These are phyloP conservation scores for Plagodis pulveraria DNA, from an alignment of 2,888 invertebrate species.

Conservation along the genomic window DNA sequence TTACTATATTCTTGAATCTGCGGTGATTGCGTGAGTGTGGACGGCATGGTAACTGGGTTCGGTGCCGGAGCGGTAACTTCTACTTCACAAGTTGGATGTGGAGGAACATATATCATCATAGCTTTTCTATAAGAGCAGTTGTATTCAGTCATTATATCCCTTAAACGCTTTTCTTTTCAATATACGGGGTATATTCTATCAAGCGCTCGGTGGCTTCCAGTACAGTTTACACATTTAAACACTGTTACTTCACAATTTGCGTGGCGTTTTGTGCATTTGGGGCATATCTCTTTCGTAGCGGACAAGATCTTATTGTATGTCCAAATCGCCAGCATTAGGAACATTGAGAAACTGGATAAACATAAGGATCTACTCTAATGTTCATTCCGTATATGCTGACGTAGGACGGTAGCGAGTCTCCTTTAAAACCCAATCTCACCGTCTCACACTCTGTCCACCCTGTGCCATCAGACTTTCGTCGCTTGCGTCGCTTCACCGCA, in stretches of 20 bases:
- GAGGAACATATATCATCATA: not conserved
- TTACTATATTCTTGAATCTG: not conserved
- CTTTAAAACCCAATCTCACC: not conserved
- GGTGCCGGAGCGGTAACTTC: not conserved
- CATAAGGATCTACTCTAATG: not conserved
- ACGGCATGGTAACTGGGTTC: not conserved
- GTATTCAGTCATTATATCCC: not conserved
- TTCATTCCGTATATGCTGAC: not conserved
- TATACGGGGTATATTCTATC: not conserved
- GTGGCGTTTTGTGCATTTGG: not conserved
- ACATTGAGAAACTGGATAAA: not conserved
- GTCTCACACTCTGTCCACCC: not conserved
- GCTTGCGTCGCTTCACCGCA: not conserved
- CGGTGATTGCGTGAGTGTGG: no score
- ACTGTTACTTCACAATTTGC: not conserved
- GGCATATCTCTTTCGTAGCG: not conserved
- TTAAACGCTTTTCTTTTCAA: not conserved
- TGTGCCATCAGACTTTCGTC: not conserved
- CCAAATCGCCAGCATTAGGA: not conserved
- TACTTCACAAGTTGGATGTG: not conserved
- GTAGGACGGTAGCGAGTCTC: not conserved
- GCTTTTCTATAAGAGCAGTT: not conserved
- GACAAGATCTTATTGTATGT: not conserved
- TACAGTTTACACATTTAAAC: not conserved
- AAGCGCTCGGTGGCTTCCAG: not conserved